A percentile compares a stretch with the other conserved stretches of the same genome.
These are phyloP conservation scores for Erebia ligea DNA, from an alignment of 2,888 invertebrate species.

Conservation along the genomic window DNA sequence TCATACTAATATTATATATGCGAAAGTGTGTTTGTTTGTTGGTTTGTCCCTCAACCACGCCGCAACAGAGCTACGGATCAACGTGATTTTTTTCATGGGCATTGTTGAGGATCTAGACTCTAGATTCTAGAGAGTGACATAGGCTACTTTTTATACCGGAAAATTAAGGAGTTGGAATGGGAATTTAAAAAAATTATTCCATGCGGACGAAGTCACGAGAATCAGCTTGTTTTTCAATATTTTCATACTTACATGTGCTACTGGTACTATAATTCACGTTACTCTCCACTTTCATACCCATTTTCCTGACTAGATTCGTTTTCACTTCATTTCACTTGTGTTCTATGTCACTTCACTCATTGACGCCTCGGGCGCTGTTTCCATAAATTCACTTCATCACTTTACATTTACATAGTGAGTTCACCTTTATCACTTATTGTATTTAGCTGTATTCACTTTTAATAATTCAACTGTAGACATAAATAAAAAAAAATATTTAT, in stretches of 20 bases:
- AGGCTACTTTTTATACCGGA: too few relatives aligned
- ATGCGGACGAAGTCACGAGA: too few relatives aligned
- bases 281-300: conserved; percentile 80
- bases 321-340: conserved; percentile 44
- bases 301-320: conserved; percentile 46
- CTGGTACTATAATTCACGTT: conserved; percentile 64
- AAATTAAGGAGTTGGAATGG: too few relatives aligned
- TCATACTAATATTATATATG: too few relatives aligned
- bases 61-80: too few relatives aligned
- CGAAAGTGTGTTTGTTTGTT: too few relatives aligned
- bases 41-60: too few relatives aligned
- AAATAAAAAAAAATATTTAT: background rate
- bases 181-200: too few relatives aligned
- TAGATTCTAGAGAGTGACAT: too few relatives aligned
- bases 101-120: too few relatives aligned
- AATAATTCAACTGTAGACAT: background rate
- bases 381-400: conserved; percentile 28
- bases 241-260: conserved; percentile 72
- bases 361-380: conserved; percentile 27
- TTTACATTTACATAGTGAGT: conserved; percentile 29
- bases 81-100: too few relatives aligned
- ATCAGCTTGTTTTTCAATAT: background rate
- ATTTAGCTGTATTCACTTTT: conserved; percentile 24
- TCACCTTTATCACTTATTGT: conserved; percentile 2
- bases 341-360: conserved; percentile 36